Conservation (phyloP, 2,797 vertebrate genomes). For the Streptopelia turtur region DNA sequence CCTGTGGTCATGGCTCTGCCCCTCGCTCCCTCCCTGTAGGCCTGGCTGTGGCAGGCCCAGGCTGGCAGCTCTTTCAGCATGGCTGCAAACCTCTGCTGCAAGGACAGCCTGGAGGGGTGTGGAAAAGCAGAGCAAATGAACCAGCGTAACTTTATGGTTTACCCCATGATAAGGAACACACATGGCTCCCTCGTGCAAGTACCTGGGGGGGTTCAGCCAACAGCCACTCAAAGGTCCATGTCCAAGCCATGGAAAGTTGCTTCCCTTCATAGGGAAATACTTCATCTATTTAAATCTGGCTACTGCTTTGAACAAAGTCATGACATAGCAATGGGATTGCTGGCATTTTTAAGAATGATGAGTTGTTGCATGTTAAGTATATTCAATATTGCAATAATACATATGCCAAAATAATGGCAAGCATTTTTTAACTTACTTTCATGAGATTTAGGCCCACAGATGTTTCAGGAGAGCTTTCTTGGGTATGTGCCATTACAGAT, state of each 20-base stretch:
- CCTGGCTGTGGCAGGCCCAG: background rate
- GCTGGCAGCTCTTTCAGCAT: background rate
- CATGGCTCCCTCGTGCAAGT: rapidly evolving
- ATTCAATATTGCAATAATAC: background rate
- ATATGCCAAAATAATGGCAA: background rate
- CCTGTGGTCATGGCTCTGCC: background rate
- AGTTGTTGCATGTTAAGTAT: background rate
- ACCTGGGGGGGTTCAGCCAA: background rate
- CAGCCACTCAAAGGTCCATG: background rate
- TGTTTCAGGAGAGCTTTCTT: background rate
- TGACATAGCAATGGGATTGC: background rate
- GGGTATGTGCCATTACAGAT: background rate
- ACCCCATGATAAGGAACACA: background rate
- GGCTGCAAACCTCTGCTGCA: background rate
- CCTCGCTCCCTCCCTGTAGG: background rate
- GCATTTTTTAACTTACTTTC: background rate
- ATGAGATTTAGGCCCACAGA: background rate
- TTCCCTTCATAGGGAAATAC: background rate
- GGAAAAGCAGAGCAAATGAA: background rate
- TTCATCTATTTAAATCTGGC: background rate
- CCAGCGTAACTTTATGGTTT: background rate
- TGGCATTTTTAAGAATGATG: background rate
- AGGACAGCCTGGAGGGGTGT: background rate
- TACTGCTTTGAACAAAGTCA: background rate
- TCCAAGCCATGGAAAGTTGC: background rate